These are phyloP conservation scores for Formica selysi DNA, from an alignment of 1,140 invertebrate species.

Conservation along the genomic window DNA sequence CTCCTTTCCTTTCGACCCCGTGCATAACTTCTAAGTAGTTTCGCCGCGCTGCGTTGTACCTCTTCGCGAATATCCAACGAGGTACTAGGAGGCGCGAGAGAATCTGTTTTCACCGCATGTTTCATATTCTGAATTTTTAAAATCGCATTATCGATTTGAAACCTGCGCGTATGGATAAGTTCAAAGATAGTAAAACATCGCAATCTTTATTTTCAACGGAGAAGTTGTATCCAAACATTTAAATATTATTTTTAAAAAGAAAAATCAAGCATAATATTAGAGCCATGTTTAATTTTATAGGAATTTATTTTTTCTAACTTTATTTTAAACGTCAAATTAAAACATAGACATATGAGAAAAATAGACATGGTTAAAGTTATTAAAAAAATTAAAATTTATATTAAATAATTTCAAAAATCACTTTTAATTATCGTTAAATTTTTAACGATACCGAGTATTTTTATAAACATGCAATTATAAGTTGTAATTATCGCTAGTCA, in stretches of 20 bases:
- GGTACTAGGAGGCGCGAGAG: background rate
- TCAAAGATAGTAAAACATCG: background rate
- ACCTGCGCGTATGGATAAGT: background rate
- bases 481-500: background rate
- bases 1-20: background rate
- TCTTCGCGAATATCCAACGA: constrained; percentile 44
- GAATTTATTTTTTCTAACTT: no score
- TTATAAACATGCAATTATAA: background rate
- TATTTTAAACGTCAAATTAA: no score
- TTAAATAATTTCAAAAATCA: background rate
- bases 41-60: constrained; percentile 7
- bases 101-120: background rate
- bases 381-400: background rate
- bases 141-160: constrained; percentile 33
- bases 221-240: background rate
- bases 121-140: background rate
- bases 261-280: no score
- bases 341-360: no score
- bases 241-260: background rate
- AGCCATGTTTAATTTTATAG: no score
- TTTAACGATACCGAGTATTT: background rate
- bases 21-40: constrained; percentile 57
- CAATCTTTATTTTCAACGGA: background rate
- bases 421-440: background rate
- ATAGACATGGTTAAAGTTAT: background rate